Conservation (phyloP, 1,140 invertebrate genomes). For the Musca domestica region DNA sequence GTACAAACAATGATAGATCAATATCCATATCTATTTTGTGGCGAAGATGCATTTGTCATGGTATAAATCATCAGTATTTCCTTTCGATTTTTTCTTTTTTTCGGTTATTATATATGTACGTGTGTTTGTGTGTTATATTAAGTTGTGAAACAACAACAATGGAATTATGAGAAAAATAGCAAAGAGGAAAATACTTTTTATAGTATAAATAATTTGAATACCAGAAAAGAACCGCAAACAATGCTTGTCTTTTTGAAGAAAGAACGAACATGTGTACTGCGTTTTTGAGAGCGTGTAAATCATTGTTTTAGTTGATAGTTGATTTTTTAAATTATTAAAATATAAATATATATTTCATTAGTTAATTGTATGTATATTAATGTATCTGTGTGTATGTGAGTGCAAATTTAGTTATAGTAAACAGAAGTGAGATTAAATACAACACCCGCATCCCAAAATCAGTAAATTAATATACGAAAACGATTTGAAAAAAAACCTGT, state of each 20-base stretch:
- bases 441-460: too few species aligned
- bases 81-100: background rate
- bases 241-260: conserved; percentile 10
- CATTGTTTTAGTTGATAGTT: conserved; percentile 12
- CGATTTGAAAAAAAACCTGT: too few species aligned
- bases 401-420: conserved; percentile 8
- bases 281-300: background rate
- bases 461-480: too few species aligned
- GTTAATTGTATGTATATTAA: conserved; percentile 15
- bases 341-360: conserved; percentile 1
- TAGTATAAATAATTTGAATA: background rate
- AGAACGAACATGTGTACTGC: background rate
- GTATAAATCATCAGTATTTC: conserved; percentile 58
- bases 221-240: background rate
- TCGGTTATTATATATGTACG: background rate
- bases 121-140: background rate
- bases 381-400: conserved; percentile 2
- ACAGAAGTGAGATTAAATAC: background rate
- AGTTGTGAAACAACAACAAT: conserved; percentile 11
- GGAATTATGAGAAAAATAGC: background rate
- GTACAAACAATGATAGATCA: conserved; percentile 97
- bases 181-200: background rate
- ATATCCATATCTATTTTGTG: conserved; percentile 91
- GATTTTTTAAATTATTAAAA: conserved; percentile 17
- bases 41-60: conserved; percentile 89